Percentiles rank a stretch among this genome's conserved stretches.
Evolutionary conservation across 2,888 invertebrate species (phyloP).

Genomic region (Trichacis sp.): DNA sequence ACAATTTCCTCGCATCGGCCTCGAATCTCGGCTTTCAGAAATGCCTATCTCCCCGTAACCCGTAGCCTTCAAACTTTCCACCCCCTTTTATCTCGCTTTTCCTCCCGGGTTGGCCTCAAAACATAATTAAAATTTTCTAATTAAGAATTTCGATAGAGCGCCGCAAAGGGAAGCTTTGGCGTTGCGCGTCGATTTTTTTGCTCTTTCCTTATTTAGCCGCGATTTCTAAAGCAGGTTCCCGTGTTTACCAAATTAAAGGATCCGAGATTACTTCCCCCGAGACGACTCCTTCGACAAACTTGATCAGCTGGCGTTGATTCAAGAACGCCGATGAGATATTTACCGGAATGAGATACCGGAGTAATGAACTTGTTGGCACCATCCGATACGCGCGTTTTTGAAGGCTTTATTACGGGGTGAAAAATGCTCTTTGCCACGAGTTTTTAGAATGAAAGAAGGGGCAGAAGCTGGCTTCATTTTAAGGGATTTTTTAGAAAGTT

Average conservation of each 20-base stretch:
- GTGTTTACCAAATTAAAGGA: constrained; percentile 48
- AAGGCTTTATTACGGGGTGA: background rate
- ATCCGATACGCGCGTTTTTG: constrained; percentile 20
- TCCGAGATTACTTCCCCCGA: constrained; percentile 24
- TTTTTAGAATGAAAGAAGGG: constrained; percentile 7
- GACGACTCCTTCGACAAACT: constrained; percentile 12
- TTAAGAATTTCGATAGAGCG: constrained; percentile 68
- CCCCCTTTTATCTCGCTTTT: constrained; percentile 30
- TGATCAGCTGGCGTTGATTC: constrained; percentile 30
- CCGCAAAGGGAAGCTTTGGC: constrained; percentile 27
- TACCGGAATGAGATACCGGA: constrained; percentile 25
- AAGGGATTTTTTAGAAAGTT: too few relatives aligned
- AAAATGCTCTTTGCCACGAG: background rate
- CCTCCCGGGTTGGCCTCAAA: constrained; percentile 51
- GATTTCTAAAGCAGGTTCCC: constrained; percentile 25
- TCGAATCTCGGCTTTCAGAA: constrained; percentile 31
- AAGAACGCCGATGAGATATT: constrained; percentile 30
- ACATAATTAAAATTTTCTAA: constrained; percentile 70
- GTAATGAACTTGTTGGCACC: constrained; percentile 33
- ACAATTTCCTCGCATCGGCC: background rate
- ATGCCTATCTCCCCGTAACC: constrained; percentile 41
- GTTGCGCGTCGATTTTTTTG: constrained; percentile 6
- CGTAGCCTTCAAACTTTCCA: constrained; percentile 26
- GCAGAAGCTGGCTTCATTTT: too few relatives aligned
- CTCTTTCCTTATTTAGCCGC: constrained; percentile 20